Evolutionary conservation across 2,888 invertebrate species (phyloP), one percentile per base, ranked within the genome.

Genomic region (Zeuzera pyrina): DNA sequence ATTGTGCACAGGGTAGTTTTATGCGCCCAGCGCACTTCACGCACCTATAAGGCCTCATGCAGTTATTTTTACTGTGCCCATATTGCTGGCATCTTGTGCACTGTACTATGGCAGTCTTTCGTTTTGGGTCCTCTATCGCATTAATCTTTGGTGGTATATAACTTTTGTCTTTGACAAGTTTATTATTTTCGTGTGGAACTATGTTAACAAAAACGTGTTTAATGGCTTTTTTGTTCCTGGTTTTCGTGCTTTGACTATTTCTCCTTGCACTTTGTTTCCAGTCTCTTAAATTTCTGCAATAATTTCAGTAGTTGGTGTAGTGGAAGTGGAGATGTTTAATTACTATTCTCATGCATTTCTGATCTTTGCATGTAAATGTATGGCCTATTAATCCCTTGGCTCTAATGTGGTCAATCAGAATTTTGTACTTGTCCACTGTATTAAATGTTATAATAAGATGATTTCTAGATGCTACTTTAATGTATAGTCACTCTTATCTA

Each of bases 61-160:
- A 36, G 11, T 36, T 14, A 12, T 36, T 36, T 23, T 36, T 33
- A 3, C 14, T 23, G 15, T 36, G 33, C 1, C 33, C 36, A 11
- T 31, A 33, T 14, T 33, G 36, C 11, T 37, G 37, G 24, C 37
- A 37, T 2, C 33, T 10, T 5, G 21, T 14, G 13, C 36, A 36
- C 15, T 36, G 36, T 5, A 31, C 33, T 8, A 36, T 29, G 1
- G 31, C 12, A 3, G 3, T 34, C 11, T 4, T 7, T 13, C 25
- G 30, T 15, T 16, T 16, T 3, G 37, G 33, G 15, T 37, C 31
- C 15, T 37, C 36, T 24, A 37, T n/a, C n/a, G n/a, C n/a, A n/a
- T n/a, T n/a, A n/a, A n/a, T n/a, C n/a, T n/a, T n/a, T n/a, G n/a
- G n/a, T 34, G 24, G 12, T 12, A 34, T 4, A 33, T 33, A 15